phyloP scores from a whole-genome alignment of 2,113 vertebrate species.

The Garra rufa region DNA sequence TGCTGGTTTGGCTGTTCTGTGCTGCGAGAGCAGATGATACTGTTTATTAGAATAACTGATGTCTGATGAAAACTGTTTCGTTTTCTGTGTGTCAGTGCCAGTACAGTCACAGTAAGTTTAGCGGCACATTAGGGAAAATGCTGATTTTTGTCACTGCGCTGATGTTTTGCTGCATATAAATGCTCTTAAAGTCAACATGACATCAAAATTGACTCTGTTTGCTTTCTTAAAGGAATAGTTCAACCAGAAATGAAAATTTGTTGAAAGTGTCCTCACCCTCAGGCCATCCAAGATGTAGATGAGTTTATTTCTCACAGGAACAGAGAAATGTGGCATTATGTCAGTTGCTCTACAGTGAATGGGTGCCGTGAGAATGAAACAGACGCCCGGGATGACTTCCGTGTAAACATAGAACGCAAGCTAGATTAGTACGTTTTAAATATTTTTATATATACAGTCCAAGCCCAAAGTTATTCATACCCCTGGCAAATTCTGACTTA shows the following conservation, averaged over 20 bases:
- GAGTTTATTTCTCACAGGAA: not conserved
- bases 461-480: no score
- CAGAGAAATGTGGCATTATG: not conserved
- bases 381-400: no score
- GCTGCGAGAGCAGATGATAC: conserved; percentile 73
- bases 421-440: no score
- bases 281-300: not conserved
- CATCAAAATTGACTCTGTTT: not conserved
- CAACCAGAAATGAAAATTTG: not conserved
- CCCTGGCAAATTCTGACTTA: no score
- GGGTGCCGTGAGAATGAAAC: not conserved
- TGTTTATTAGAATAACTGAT: conserved; percentile 78
- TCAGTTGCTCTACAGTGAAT: not conserved
- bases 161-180: conserved; percentile 36
- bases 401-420: no score
- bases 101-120: conserved; percentile 2
- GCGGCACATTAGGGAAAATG: not conserved
- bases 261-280: not conserved
- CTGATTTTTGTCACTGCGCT: conserved; percentile 28
- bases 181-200: not conserved
- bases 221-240: not conserved
- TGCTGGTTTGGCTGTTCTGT: conserved; percentile 65
- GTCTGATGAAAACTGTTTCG: conserved; percentile 77
- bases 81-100: conserved; percentile 59
- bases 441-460: no score